Evolutionary conservation across 2,888 invertebrate species (phyloP).

Genomic region (Callyntrura sp.): DNA sequence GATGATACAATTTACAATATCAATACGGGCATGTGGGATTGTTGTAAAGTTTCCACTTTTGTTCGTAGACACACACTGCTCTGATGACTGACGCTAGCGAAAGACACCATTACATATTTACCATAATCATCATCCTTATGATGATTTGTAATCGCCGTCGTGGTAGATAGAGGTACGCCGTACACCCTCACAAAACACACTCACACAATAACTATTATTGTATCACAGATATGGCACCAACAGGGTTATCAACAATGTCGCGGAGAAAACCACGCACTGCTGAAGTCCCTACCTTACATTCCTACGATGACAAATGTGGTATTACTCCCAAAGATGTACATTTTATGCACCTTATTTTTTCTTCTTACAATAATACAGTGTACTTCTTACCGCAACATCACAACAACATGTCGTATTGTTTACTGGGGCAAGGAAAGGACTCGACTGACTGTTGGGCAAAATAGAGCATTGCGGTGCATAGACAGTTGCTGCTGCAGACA

Average conservation of each 20-base stretch:
- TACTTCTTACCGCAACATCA: not conserved
- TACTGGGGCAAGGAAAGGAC: not conserved
- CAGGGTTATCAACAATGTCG: conserved; percentile 20
- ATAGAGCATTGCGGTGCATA: not conserved
- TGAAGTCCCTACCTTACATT: not conserved
- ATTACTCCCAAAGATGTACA: not conserved
- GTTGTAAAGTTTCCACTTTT: not conserved
- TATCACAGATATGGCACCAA: conserved; percentile 78
- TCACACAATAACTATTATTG: conserved; percentile 53
- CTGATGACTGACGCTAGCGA: not conserved
- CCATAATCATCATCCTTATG: not conserved
- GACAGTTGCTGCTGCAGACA: not conserved
- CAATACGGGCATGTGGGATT: not conserved
- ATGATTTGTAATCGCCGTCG: too few relatives aligned
- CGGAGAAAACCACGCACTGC: conserved; percentile 31
- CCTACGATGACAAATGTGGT: not conserved
- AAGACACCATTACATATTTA: conserved; percentile 47
- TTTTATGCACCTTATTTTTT: not conserved
- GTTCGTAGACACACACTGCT: conserved; percentile 1
- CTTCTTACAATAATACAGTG: not conserved
- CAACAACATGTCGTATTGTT: not conserved
- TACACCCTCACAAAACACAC: conserved; percentile 59
- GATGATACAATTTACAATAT: conserved; percentile 38
- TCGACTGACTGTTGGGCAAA: not conserved
- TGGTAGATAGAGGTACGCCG: conserved; percentile 10